Evolutionary conservation across 1,140 invertebrate genomes (phyloP), one percentile per base, ranked within the genome.

Genomic region (Tetragnatha versicolor): DNA sequence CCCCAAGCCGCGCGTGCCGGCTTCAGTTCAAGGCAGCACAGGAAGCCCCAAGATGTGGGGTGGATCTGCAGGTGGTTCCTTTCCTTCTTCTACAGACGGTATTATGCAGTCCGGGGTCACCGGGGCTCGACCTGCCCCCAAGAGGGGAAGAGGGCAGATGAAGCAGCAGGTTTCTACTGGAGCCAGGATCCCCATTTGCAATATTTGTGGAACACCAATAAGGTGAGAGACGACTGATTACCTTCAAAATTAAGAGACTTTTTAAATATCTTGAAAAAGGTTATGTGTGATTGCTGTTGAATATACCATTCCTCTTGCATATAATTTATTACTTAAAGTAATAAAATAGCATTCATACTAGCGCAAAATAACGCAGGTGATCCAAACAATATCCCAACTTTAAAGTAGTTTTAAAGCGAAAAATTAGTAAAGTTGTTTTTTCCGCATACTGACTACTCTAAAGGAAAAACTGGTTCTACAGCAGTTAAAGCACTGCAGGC

Each of bases 131-230:
- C 85, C 86, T 73, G 93, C 94, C 35, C 94, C 95, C 7, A 92
- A 93, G 85, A 91, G 94, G 80, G 94, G 95, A 82, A 87, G 93
- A 82, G 93, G 95, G 82, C 90, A 94, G 82, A 89, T 96, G 82
- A 95, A 86, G 77, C 90, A 93, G 84, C 90, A 93, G 86, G 90
- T 89, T 55, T 88, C 89, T 81, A 89, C 91, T 20, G 93, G 93
- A 82, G 90, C 90, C 79, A 91, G 95, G 82, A 90, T 97, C 81
- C 93, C 96, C 53, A 88, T 95, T 76, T 98, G 96, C 87, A 93
- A 90, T 81, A 90, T 91, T 83, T 98, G 96, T 90, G 92, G 92
- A 85, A 89, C 90, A 84, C 92, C 96, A 83, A 95, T 98, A 90
- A 96, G 96, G 96, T 98, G 91, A 80, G 88, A 47, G 22, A 49